Conservation (phyloP, 2,797 vertebrate species). For the Linurgus olivaceus region DNA sequence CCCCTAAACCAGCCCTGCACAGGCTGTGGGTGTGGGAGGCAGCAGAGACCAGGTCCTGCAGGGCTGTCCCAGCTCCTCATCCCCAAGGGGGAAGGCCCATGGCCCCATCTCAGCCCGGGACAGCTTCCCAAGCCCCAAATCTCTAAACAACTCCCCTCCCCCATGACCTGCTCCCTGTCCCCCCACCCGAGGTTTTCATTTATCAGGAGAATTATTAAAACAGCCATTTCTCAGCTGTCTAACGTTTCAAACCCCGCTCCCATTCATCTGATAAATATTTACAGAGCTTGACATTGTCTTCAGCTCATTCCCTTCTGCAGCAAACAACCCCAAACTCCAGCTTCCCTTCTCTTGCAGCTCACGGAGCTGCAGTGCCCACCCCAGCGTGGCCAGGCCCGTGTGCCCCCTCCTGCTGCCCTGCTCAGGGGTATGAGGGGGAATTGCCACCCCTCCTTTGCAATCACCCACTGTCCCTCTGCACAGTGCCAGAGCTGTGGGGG, state of each 20-base stretch:
- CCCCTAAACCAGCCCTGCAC: not conserved
- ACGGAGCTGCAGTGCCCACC: fast-evolving
- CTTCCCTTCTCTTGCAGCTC: conserved; percentile 41
- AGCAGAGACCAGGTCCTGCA: not conserved
- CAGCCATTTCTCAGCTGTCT: conserved; percentile 79
- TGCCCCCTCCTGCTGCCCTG: not conserved
- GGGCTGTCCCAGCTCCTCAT: not conserved
- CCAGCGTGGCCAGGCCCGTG: fast-evolving
- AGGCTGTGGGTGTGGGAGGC: fast-evolving
- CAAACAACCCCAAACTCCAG: conserved; percentile 72
- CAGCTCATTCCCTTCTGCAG: conserved; percentile 66
- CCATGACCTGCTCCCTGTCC: conserved; percentile 5
- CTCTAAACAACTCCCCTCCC: conserved; percentile 60
- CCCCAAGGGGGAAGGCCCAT: not conserved
- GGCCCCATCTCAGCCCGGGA: not conserved
- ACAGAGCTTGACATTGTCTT: conserved; percentile 77
- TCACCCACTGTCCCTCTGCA: not conserved
- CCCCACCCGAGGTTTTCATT: conserved; percentile 57
- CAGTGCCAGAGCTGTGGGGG: fast-evolving
- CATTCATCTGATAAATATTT: conserved; percentile 79
- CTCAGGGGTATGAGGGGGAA: not conserved
- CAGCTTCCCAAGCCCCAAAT: conserved; percentile 37
- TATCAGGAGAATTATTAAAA: conserved; percentile 77
- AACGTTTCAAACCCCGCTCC: conserved; percentile 74
- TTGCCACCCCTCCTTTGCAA: not conserved